Percentiles rank a stretch among this genome's conserved stretches.
phyloP scores from a whole-genome alignment of 1,140 invertebrate genomes.

The Drosophila neocordata region DNA sequence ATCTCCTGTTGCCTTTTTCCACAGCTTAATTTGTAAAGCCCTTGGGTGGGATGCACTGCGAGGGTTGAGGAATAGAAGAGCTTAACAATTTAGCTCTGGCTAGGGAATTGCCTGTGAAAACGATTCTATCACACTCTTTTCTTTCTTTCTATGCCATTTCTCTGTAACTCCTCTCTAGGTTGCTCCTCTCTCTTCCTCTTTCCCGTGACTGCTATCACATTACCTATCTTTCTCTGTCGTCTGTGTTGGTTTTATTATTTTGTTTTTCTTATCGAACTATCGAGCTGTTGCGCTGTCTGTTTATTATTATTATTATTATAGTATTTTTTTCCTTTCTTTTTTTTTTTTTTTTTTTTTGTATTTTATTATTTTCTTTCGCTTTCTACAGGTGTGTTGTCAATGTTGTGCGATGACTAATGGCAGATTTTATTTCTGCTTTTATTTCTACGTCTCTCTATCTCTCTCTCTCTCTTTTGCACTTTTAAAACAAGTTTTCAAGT shows the following conservation, averaged over 20 bases:
- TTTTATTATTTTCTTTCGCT: slow-evolving; percentile 1
- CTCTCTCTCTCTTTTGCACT: slow-evolving; percentile 44
- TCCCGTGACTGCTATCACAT: not conserved
- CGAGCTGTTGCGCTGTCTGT: slow-evolving; percentile 2
- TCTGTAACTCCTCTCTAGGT: too few species aligned
- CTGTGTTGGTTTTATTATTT: slow-evolving; percentile 16
- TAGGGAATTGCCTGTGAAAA: slow-evolving; percentile 14
- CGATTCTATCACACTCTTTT: slow-evolving; percentile 7
- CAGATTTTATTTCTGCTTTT: slow-evolving; percentile 31
- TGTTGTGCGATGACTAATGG: slow-evolving; percentile 62
- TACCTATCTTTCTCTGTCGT: not conserved
- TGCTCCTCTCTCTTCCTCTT: too few species aligned
- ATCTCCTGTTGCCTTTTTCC: slow-evolving; percentile 18
- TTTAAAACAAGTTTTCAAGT: slow-evolving; percentile 64
- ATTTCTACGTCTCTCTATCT: slow-evolving; percentile 25
- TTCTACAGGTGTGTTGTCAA: slow-evolving; percentile 31
- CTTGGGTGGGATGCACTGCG: not conserved
- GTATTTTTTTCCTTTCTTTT: not conserved
- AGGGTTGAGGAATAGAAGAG: not conserved
- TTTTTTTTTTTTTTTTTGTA: not conserved
- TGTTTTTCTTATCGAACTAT: slow-evolving; percentile 18
- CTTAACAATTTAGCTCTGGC: slow-evolving; percentile 14
- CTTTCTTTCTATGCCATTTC: not conserved
- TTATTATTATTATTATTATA: slow-evolving; percentile 16
- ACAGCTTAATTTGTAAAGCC: slow-evolving; percentile 20